Evolutionary conservation across 2,797 vertebrate genomes (phyloP), one percentile per base, ranked within the genome.

Genomic region (Lophura swinhoii): DNA sequence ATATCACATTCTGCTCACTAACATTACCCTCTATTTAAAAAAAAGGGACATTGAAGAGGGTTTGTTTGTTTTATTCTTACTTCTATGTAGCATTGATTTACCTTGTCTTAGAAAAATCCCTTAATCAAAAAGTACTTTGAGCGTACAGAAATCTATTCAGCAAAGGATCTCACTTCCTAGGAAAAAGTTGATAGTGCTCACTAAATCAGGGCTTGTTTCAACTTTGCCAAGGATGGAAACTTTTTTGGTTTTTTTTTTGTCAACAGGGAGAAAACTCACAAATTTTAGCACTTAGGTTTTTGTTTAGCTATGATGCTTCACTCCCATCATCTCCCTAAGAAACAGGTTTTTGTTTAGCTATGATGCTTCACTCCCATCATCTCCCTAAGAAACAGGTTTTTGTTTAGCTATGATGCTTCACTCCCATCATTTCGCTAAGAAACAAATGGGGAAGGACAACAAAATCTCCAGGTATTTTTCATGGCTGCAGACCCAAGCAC

Each of bases 61-160:
- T 74, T 84, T 85, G 56, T 48, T 88, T 88, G 37, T 28, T 95
- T 83, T 90, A 87, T 68, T 93, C 62, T 41, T 55, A 58, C 14
- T 69, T 87, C 90, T 84, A 1, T 31, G 12, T n/a, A 85, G 5
- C 62, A 89, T 58, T 49, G 81, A 74, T 90, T 93, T 94, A 82
- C 28, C 29, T 77, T 64, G 26, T 85, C 21, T 85, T 83, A 62
- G 49, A 85, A 33, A 89, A 96, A 94, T 44, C 28, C 62, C 49
- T 79, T 62, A 87, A 69, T 4, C 12, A 85, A 91, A 76, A 71
- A 55, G 59, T 15, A 28, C 35, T 74, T 69, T 48, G 12, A 82
- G 23, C 24, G 77, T 59, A 62, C 24, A 67, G 63, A 84, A 87
- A 80, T 63, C 43, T 66, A 43, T 80, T 88, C 0, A 56, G 41